Conservation (phyloP, 2,888 invertebrate species). For the Epistrophe eligans region DNA sequence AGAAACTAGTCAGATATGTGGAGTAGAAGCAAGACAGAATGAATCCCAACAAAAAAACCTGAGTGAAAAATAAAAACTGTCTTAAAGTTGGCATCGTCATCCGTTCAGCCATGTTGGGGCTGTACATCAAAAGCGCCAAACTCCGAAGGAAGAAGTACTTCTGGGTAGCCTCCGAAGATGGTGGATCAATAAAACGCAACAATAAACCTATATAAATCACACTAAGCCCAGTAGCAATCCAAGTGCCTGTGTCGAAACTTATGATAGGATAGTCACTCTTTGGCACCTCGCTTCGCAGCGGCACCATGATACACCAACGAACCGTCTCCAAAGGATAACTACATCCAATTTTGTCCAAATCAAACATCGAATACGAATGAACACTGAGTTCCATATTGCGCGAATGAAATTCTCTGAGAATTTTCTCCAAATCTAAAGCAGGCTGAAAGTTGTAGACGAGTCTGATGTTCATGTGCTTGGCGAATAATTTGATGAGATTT, state of each 20-base stretch:
- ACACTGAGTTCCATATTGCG: conserved; percentile 38
- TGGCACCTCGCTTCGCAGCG: conserved; percentile 81
- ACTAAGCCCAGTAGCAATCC: conserved; percentile 77
- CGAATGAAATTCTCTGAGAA: conserved; percentile 32
- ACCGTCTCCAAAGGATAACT: conserved; percentile 80
- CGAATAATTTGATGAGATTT: conserved; percentile 48
- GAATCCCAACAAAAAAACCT: conserved; percentile 79
- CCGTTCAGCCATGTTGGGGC: conserved; percentile 79
- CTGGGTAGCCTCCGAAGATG: background rate
- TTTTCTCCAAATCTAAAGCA: conserved; percentile 41
- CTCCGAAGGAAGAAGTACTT: conserved; percentile 79
- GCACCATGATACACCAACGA: conserved; percentile 81
- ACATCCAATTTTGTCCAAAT: conserved; percentile 45
- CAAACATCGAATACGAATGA: conserved; percentile 57
- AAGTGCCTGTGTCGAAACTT: conserved; percentile 80
- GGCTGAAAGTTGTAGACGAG: conserved; percentile 30
- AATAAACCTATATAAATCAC: conserved; percentile 80
- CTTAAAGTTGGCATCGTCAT: conserved; percentile 76
- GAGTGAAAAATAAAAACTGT: conserved; percentile 78
- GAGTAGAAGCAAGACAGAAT: conserved; percentile 80
- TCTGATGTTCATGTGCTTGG: conserved; percentile 48
- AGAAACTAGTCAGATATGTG: conserved; percentile 80
- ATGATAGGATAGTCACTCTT: conserved; percentile 81
- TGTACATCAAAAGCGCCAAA: conserved; percentile 79
- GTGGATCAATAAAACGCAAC: conserved; percentile 77